Conservation (phyloP, 2,113 vertebrate species). For the Hystrix cristata region DNA sequence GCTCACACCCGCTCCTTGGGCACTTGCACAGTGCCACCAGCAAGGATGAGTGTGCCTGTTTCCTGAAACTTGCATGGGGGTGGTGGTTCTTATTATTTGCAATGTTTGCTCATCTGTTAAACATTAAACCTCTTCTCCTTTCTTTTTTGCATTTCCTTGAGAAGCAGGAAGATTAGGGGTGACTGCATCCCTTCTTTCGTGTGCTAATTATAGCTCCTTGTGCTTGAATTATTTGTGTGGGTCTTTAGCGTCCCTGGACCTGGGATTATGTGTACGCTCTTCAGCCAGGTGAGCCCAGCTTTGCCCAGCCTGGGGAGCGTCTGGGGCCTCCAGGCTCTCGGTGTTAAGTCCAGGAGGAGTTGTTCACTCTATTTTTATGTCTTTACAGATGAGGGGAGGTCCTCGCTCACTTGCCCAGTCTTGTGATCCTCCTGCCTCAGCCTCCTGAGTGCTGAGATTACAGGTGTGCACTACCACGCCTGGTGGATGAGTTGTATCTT, state of each 20-base stretch:
- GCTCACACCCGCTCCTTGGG: not conserved
- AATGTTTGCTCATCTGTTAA: not conserved
- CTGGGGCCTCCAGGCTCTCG: accelerated
- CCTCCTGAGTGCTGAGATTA: not conserved
- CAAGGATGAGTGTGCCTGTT: not conserved
- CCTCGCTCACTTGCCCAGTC: not conserved
- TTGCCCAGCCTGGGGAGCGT: not conserved
- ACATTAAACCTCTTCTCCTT: not conserved
- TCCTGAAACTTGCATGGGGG: not conserved
- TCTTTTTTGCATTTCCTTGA: not conserved
- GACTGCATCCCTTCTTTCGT: accelerated
- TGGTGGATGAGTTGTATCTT: not conserved
- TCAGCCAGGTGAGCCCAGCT: not conserved
- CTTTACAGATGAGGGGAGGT: not conserved
- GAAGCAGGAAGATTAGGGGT: not conserved
- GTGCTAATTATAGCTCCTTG: not conserved
- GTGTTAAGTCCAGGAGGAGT: not conserved
- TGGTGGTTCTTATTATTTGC: no score
- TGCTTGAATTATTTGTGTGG: not conserved
- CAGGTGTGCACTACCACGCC: not conserved
- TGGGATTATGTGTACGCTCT: no score
- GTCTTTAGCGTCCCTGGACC: not conserved
- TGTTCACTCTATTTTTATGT: not conserved
- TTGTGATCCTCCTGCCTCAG: not conserved
- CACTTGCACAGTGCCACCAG: not conserved